Conservation (phyloP, 2,888 invertebrate genomes). For the Metacarcinus magister region DNA sequence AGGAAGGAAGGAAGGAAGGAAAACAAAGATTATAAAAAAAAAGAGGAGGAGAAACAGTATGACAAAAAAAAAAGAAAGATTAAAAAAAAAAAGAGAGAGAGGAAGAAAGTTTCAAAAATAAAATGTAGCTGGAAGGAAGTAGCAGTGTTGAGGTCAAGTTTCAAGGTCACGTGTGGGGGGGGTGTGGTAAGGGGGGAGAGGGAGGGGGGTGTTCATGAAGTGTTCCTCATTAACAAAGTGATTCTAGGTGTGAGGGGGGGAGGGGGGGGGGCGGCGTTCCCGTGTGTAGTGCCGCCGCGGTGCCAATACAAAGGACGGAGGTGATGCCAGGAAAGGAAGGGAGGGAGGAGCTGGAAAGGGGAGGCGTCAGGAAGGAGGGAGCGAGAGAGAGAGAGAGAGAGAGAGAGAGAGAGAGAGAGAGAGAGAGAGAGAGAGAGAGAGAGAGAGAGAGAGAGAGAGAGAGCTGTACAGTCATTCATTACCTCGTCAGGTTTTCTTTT, state of each 20-base stretch:
- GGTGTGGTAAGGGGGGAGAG: too few relatives aligned
- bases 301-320: not conserved
- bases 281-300: not conserved
- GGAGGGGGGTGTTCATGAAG: not conserved
- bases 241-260: too few relatives aligned
- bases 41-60: not conserved
- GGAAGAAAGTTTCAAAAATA: too few relatives aligned
- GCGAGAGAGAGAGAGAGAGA: too few relatives aligned
- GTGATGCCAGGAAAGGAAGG: not conserved
- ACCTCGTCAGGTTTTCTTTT: not conserved
- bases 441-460: too few relatives aligned
- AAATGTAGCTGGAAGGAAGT: not conserved
- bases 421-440: too few relatives aligned
- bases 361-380: not conserved
- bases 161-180: not conserved
- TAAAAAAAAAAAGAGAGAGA: not conserved
- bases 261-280: too few relatives aligned
- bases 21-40: not conserved
- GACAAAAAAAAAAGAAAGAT: not conserved
- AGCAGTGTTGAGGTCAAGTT: not conserved
- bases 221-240: not conserved
- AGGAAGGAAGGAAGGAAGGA: not conserved
- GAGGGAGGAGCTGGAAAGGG: not conserved
- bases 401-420: not conserved
- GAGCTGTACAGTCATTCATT: not conserved